Evolutionary conservation across 1,140 invertebrate species (phyloP).

Genomic region (Drosophila grimshawi): DNA sequence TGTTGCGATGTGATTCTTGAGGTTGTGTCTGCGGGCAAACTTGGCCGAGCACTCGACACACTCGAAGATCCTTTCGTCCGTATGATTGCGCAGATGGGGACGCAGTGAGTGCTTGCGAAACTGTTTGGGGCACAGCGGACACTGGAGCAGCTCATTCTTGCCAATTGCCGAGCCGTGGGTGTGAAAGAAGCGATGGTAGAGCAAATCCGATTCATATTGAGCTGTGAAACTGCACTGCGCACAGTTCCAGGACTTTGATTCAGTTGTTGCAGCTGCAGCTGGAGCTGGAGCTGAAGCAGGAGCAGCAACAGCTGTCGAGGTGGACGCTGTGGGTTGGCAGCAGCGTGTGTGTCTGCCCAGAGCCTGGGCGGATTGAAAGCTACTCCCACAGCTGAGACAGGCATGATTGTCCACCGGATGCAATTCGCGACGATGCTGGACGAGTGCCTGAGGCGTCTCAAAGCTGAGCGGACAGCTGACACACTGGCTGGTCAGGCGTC

Average conservation of each 20-base stretch:
- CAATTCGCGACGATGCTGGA: conserved; percentile 87
- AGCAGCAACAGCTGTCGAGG: conserved; percentile 6
- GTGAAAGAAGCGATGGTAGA: conserved; percentile 75
- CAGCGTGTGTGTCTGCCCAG: conserved; percentile 88
- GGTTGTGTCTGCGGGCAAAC: conserved; percentile 88
- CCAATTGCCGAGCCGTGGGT: conserved; percentile 71
- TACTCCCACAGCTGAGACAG: conserved; percentile 88
- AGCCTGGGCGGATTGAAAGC: conserved; percentile 90
- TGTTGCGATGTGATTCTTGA: conserved; percentile 86
- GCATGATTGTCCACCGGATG: conserved; percentile 84
- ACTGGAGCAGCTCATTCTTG: conserved; percentile 85
- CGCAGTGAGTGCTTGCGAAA: conserved; percentile 89
- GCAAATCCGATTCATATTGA: conserved; percentile 67
- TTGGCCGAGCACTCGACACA: conserved; percentile 87
- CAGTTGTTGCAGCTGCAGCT: not conserved
- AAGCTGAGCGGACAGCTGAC: conserved; percentile 65
- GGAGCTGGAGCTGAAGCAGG: not conserved
- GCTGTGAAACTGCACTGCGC: conserved; percentile 68
- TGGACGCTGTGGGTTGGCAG: conserved; percentile 85
- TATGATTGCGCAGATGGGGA: conserved; percentile 90
- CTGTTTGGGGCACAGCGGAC: conserved; percentile 88
- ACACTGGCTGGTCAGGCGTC: conserved; percentile 23
- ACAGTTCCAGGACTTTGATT: conserved; percentile 49
- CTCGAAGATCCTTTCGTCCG: conserved; percentile 90
- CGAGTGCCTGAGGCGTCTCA: conserved; percentile 86